A percentile compares a stretch with the other conserved stretches of the same genome.
Conservation (phyloP, 1,140 invertebrate species). For the Nebria ingens region DNA sequence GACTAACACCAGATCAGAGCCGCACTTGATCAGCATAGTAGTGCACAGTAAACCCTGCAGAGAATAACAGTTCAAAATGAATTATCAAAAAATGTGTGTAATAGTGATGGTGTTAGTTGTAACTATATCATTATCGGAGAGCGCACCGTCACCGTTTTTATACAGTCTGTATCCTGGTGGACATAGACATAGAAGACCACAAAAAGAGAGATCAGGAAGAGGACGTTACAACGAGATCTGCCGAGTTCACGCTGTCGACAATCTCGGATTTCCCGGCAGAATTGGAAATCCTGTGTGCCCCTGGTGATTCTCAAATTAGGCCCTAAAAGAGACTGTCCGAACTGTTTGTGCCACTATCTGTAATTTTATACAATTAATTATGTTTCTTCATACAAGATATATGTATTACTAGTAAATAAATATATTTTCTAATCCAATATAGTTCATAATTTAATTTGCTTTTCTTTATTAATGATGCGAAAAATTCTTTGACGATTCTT, state of each 20-base stretch:
- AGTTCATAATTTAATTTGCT: no score
- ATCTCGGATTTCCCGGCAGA: constrained; percentile 29
- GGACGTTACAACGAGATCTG: constrained; percentile 28
- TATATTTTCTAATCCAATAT: no score
- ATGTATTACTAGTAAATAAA: no score
- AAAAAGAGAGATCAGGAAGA: constrained; percentile 15
- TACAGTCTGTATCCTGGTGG: not conserved
- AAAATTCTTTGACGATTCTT: no score
- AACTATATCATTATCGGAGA: not conserved
- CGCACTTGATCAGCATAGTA: not conserved
- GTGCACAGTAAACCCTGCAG: not conserved
- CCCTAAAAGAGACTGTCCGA: no score
- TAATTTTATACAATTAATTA: no score
- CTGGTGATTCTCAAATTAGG: constrained; percentile 19
- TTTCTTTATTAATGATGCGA: no score
- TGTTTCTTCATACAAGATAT: no score
- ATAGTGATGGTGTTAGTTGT: not conserved
- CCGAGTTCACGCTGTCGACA: constrained; percentile 27
- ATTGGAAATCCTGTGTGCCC: constrained; percentile 30
- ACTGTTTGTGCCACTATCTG: no score
- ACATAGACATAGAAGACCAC: not conserved
- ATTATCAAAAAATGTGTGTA: no score
- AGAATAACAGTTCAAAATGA: not conserved
- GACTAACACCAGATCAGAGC: not conserved
- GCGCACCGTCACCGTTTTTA: not conserved